phyloP scores from a whole-genome alignment of 1,140 invertebrate genomes.

The Macrocentrus cingulum region DNA sequence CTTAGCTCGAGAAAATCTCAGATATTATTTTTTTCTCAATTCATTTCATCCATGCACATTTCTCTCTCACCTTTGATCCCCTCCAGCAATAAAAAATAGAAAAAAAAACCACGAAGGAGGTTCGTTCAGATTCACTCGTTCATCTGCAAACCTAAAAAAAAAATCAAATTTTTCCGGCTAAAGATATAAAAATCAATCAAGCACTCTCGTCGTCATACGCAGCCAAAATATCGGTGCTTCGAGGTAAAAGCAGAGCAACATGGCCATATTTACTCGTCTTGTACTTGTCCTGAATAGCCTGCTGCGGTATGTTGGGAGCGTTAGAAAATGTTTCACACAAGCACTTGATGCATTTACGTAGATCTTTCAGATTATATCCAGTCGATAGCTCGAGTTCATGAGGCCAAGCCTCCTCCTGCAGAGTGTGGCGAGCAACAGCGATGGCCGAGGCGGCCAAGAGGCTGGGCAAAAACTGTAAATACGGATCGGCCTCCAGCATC shows the following conservation, averaged over 20 bases:
- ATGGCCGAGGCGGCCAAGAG: constrained; percentile 79
- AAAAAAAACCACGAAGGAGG: no score
- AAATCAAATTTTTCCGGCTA: no score
- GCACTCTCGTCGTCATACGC: constrained; percentile 45
- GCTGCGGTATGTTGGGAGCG: constrained; percentile 69
- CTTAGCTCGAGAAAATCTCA: no score
- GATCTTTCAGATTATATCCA: constrained; percentile 69
- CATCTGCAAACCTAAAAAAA: no score
- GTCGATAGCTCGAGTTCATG: constrained; percentile 65
- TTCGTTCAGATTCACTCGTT: no score
- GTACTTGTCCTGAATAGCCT: constrained; percentile 85
- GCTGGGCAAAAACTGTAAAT: constrained; percentile 81
- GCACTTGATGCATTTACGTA: constrained; percentile 69
- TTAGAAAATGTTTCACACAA: constrained; percentile 71
- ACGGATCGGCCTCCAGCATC: constrained; percentile 83
- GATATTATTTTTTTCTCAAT: no score
- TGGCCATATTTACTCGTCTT: constrained; percentile 66
- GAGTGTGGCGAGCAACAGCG: constrained; percentile 76
- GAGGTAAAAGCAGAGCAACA: constrained; percentile 50
- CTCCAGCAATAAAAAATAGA: no score
- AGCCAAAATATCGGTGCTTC: constrained; percentile 44
- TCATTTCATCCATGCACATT: no score
- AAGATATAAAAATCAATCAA: constrained; percentile 30
- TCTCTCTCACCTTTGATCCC: no score
- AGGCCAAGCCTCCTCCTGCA: constrained; percentile 69